Conservation (phyloP, 2,888 invertebrate species). For the Sminthurides aquaticus region DNA sequence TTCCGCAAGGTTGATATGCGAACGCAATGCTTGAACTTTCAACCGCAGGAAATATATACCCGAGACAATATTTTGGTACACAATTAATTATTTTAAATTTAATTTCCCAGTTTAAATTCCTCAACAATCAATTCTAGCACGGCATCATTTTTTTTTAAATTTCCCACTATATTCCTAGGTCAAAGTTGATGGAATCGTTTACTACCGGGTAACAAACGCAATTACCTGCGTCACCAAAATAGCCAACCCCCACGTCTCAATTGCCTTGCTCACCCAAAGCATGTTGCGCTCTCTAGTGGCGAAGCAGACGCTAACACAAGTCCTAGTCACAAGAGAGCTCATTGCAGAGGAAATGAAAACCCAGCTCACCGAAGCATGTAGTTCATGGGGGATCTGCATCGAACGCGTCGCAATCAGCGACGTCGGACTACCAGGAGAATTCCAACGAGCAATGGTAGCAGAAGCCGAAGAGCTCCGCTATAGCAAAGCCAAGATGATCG, state of each 20-base stretch:
- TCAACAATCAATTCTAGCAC: conserved; percentile 1
- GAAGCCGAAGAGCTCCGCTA: conserved; percentile 10
- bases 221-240: not conserved
- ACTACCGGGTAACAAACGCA: conserved; percentile 7
- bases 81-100: not conserved
- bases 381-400: not conserved
- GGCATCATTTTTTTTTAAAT: not conserved
- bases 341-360: not conserved
- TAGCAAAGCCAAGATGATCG: not conserved
- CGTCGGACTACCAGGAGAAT: not conserved
- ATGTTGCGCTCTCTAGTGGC: not conserved
- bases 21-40: not conserved
- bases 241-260: conserved; percentile 5
- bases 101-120: not conserved
- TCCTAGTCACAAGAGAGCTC: not conserved
- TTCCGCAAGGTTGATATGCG: conserved; percentile 11
- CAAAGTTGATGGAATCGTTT: conserved; percentile 7
- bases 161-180: too few relatives aligned
- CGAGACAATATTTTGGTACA: not conserved
- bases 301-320: not conserved
- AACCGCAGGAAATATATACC: not conserved
- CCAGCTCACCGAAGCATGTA: not conserved
- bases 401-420: not conserved
- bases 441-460: conserved; percentile 16
- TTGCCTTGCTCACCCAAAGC: conserved; percentile 6